Evolutionary conservation across 1,140 invertebrate genomes (phyloP).

Genomic region (Drosophila sucinea): DNA sequence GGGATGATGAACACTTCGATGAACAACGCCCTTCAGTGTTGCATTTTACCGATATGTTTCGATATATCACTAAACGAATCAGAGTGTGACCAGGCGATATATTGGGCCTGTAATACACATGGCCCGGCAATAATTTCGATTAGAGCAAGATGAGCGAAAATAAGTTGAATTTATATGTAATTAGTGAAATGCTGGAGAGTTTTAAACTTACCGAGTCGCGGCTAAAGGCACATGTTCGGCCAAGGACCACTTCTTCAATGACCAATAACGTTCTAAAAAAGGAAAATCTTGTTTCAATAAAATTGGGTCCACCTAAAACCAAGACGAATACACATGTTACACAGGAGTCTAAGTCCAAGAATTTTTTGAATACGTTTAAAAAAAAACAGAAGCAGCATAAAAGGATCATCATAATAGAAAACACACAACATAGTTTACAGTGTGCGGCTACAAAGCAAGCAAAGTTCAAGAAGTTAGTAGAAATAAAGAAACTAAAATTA

Average conservation of each 20-base stretch:
- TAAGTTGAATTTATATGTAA: slow-evolving; percentile 5
- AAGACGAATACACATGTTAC: not conserved
- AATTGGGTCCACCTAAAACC: too few relatives aligned
- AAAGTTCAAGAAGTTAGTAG: too few relatives aligned
- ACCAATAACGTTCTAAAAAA: not conserved
- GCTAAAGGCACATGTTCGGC: slow-evolving; percentile 2
- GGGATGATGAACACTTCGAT: slow-evolving; percentile 53
- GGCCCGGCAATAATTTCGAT: slow-evolving; percentile 39
- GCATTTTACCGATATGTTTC: slow-evolving; percentile 32
- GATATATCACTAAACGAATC: not conserved
- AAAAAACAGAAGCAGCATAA: too few relatives aligned
- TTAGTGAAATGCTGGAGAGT: slow-evolving; percentile 36
- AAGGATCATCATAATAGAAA: too few relatives aligned
- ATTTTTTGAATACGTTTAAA: too few relatives aligned
- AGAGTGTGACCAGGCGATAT: not conserved
- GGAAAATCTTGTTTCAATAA: too few relatives aligned
- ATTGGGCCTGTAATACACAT: slow-evolving; percentile 33
- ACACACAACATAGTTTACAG: too few relatives aligned
- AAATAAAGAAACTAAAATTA: too few relatives aligned
- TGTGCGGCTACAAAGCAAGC: too few relatives aligned
- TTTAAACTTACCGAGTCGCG: slow-evolving; percentile 30
- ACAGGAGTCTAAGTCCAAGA: too few relatives aligned
- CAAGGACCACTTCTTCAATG: not conserved
- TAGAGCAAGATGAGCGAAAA: not conserved
- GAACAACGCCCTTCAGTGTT: slow-evolving; percentile 72